phyloP scores from a whole-genome alignment of 2,888 invertebrate genomes.

The Eupithecia abbreviata region DNA sequence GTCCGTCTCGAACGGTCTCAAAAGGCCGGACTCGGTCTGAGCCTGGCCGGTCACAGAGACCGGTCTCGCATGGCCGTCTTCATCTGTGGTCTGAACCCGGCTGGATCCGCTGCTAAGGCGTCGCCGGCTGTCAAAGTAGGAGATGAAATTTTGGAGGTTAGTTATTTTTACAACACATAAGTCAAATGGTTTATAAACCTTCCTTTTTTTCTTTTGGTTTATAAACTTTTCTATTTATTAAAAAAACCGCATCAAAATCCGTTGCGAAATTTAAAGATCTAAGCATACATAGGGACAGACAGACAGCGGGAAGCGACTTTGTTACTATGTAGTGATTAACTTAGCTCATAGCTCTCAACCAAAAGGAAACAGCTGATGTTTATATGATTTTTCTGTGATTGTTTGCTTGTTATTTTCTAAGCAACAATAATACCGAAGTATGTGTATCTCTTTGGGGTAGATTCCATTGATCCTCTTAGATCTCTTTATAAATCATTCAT shows the following conservation, averaged over 20 bases:
- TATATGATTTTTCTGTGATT: background rate
- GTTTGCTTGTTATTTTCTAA: background rate
- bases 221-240: too few relatives aligned
- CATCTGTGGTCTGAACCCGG: constrained; percentile 96
- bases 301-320: too few relatives aligned
- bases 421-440: background rate
- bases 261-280: too few relatives aligned
- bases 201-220: too few relatives aligned
- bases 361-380: background rate
- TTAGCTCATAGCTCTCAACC: background rate
- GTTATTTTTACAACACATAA: background rate
- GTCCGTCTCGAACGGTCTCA: constrained; percentile 90
- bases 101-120: constrained; percentile 89
- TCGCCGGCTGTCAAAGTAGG: constrained; percentile 92
- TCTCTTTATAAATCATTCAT: background rate
- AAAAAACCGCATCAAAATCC: too few relatives aligned
- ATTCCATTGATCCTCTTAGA: background rate
- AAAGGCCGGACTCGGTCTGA: constrained; percentile 93
- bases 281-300: too few relatives aligned
- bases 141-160: constrained; percentile 89
- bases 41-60: constrained; percentile 97
- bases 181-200: too few relatives aligned
- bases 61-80: constrained; percentile 98
- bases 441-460: background rate
- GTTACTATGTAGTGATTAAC: background rate